Percentiles rank a stretch among this genome's conserved stretches.
Evolutionary conservation across 1,140 invertebrate species (phyloP).

Genomic region (Coenobita brevimanus): DNA sequence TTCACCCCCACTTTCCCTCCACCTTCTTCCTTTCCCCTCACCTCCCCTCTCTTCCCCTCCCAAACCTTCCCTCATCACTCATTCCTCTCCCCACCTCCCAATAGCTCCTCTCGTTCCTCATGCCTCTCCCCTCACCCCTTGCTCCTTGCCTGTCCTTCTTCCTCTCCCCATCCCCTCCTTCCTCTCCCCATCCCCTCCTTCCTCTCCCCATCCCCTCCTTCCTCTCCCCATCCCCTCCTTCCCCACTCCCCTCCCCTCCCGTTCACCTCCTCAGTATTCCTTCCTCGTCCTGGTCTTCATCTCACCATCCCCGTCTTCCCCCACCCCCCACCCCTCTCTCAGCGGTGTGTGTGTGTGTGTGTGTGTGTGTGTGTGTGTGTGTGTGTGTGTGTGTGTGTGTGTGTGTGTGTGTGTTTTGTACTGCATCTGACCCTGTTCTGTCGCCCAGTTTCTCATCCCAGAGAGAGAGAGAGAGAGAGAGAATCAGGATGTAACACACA

Average conservation of each 20-base stretch:
- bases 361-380: too few species aligned
- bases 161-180: neutral
- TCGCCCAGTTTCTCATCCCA: too few species aligned
- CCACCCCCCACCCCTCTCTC: constrained; percentile 6
- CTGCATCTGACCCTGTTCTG: too few species aligned
- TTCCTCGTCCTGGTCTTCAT: neutral
- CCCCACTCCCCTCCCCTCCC: neutral
- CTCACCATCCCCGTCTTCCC: neutral
- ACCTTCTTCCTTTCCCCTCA: too few species aligned
- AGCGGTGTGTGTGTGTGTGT: too few species aligned
- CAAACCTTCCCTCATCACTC: too few species aligned
- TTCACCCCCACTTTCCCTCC: too few species aligned
- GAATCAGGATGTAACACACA: too few species aligned
- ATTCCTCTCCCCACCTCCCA: constrained; percentile 14
- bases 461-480: too few species aligned
- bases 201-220: neutral
- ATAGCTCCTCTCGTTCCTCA: neutral
- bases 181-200: neutral
- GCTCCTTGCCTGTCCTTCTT: neutral
- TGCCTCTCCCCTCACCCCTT: neutral
- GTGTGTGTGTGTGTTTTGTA: too few species aligned
- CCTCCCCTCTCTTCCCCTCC: too few species aligned
- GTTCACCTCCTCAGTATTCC: neutral
- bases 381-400: too few species aligned
- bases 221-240: neutral